A percentile compares a stretch with the other conserved stretches of the same genome.
phyloP scores from a whole-genome alignment of 2,888 invertebrate species.

The Parapristionchus giblindavisi region DNA sequence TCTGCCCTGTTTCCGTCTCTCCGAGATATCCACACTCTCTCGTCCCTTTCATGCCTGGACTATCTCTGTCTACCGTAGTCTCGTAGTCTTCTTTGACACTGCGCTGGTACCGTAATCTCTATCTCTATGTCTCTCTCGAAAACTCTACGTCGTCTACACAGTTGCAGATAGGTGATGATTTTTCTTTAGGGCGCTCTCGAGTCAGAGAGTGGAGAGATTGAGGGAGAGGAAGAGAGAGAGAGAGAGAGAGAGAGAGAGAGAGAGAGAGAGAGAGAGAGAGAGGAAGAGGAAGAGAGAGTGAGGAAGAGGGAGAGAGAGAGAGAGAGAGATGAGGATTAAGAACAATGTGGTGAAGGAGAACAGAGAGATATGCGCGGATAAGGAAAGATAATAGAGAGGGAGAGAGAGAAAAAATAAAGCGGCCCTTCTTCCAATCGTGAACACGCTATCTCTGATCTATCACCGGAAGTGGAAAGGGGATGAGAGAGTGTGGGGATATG shows the following conservation, averaged over 20 bases:
- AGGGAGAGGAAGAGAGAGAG: constrained; percentile 16
- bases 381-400: background rate
- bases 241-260: constrained; percentile 31
- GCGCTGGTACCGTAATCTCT: background rate
- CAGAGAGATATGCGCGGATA: background rate
- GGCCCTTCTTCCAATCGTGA: no score
- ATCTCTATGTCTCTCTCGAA: constrained; percentile 13
- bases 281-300: constrained; percentile 37
- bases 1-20: background rate
- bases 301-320: constrained; percentile 32
- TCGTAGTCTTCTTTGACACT: constrained; percentile 30
- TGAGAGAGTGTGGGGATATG: background rate
- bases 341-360: background rate
- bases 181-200: background rate
- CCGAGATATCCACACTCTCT: background rate
- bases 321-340: constrained; percentile 32
- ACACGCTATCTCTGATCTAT: no score
- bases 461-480: background rate
- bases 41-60: background rate
- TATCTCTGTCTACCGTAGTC: constrained; percentile 19
- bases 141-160: background rate
- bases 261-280: constrained; percentile 29
- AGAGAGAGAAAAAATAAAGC: background rate
- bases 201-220: constrained; percentile 18
- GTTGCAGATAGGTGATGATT: background rate